Percentiles rank a stretch among this genome's conserved stretches.
Evolutionary conservation across 2,888 invertebrate genomes (phyloP).

Genomic region (Anticlea derivata): DNA sequence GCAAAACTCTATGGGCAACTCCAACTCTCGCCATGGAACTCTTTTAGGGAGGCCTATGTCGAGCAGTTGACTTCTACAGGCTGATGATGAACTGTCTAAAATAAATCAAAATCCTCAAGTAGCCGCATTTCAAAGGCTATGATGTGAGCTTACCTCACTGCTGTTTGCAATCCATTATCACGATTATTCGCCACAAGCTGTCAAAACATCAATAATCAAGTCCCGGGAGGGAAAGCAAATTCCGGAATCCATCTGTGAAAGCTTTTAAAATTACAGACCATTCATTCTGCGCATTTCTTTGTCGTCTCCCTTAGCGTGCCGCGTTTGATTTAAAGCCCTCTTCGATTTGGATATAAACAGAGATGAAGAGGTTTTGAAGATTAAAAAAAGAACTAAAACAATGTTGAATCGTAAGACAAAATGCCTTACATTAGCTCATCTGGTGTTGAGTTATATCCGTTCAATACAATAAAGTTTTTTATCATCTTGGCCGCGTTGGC

Average conservation of each 20-base stretch:
- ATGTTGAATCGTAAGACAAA: neutral
- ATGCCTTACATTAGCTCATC: too few species aligned
- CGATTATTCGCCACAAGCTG: slow-evolving; percentile 61
- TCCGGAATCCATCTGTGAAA: slow-evolving; percentile 71
- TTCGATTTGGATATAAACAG: slow-evolving; percentile 38
- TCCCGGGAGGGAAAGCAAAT: slow-evolving; percentile 64
- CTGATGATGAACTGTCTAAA: too few species aligned
- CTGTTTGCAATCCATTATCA: slow-evolving; percentile 54
- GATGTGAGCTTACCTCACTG: slow-evolving; percentile 10
- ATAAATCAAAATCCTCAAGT: slow-evolving; percentile 4
- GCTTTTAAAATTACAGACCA: slow-evolving; percentile 80
- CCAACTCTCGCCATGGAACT: too few species aligned
- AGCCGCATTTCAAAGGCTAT: slow-evolving; percentile 15
- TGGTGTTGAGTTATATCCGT: too few species aligned
- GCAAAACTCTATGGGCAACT: too few species aligned
- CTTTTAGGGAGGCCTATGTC: too few species aligned
- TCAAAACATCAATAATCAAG: slow-evolving; percentile 80
- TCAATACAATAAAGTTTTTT: too few species aligned
- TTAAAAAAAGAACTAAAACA: slow-evolving; percentile 28
- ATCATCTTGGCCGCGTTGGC: too few species aligned
- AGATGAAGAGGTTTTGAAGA: slow-evolving; percentile 20
- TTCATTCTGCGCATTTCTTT: slow-evolving; percentile 74
- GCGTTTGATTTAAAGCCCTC: slow-evolving; percentile 60
- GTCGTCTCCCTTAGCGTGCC: slow-evolving; percentile 64
- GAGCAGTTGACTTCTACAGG: too few species aligned